phyloP scores from a whole-genome alignment of 2,113 vertebrate species.

The Sinosuthora webbiana region DNA sequence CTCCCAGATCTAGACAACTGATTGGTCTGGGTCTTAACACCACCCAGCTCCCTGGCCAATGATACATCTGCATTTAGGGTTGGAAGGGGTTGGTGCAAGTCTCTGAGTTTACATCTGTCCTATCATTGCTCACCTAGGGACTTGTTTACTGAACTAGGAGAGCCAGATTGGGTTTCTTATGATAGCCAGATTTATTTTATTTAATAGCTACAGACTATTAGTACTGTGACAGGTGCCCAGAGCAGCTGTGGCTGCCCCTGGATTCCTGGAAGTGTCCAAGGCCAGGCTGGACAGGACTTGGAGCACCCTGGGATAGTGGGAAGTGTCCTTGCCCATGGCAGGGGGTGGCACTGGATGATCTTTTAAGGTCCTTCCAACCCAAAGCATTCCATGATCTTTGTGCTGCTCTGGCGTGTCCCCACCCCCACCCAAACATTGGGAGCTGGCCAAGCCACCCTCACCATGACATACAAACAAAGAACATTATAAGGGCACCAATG shows the following conservation, averaged over 20 bases:
- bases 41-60: not conserved
- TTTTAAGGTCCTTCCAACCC: not conserved
- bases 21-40: not conserved
- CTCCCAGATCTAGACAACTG: not conserved
- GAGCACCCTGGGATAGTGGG: not conserved
- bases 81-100: not conserved
- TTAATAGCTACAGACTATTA: not conserved
- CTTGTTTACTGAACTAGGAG: not conserved
- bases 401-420: not conserved
- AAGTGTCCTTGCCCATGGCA: not conserved
- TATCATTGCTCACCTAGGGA: not conserved
- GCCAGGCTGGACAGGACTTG: not conserved
- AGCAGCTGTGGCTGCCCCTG: not conserved
- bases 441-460: not conserved
- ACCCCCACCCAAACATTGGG: not conserved
- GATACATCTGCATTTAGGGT: not conserved
- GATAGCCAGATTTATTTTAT: not conserved
- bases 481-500: not conserved
- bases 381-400: not conserved
- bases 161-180: not conserved
- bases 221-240: not conserved
- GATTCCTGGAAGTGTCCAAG: not conserved
- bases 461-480: not conserved
- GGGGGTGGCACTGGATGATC: rapidly evolving
- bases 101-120: not conserved